Evolutionary conservation across 2,113 vertebrate species (phyloP), one percentile per base, ranked within the genome.

Genomic region (Callocephalon fimbriatum): DNA sequence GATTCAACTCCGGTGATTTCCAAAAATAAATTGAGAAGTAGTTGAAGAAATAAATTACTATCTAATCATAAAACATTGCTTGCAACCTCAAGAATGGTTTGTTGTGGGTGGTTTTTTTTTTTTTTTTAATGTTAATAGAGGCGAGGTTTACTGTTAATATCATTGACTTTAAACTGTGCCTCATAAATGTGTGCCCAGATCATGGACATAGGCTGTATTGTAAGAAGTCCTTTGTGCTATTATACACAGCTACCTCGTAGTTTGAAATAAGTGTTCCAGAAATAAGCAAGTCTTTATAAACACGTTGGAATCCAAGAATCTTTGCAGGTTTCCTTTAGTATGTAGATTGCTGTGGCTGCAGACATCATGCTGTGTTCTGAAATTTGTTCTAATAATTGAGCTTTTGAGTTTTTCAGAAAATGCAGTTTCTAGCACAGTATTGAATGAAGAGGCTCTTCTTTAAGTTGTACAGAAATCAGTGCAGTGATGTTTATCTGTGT

Each of bases 361-460:
- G 13, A 12, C 31, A 35, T 42, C 61, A 35, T 74, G 40, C 82
- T 90, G 37, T 88, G 37, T 44, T 21, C 14, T 78, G 66, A 93
- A 82, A 86, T 62, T 88, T 86, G 7, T 82, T 82, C 14, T 62
- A 31, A 23, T 88, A 31, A 59, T 84, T 65, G 56, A 88, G 37
- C 22, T 80, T 89, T 76, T 68, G 17, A 50, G 8, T 50, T 77
- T 84, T 92, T 74, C 66, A 88, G 66, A 44, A 75, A 54, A 48
- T 16, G 48, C 27, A 23, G 7, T 86, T 77, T 61, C 51, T 91
- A 38, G 17, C 23, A 48, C 27, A 27, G 31, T 65, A 35, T 38
- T 77, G 40, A 88, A 61, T 37, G 48, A 82, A 61, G 23, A 70
- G 40, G 62, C 37, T 84, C 3, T 40, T 66, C 1, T 77, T 70